A percentile compares a stretch with the other conserved stretches of the same genome.
Conservation (phyloP, 1,140 invertebrate genomes). For the Dermatophagoides farinae region DNA sequence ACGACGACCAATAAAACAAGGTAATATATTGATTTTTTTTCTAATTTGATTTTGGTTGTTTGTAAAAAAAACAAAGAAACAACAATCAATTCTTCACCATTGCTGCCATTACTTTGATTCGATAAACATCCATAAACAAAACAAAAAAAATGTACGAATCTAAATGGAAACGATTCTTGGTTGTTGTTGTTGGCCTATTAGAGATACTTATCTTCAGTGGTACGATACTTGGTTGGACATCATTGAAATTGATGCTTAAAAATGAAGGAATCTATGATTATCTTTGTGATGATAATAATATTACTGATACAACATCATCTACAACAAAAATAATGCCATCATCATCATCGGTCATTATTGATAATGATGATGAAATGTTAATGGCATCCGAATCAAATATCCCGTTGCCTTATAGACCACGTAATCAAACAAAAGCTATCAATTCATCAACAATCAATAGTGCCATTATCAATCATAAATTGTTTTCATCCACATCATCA, state of each 20-base stretch:
- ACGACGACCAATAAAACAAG: too few relatives aligned
- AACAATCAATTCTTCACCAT: too few relatives aligned
- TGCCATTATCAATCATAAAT: too few relatives aligned
- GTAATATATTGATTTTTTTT: too few relatives aligned
- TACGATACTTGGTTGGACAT: constrained; percentile 19
- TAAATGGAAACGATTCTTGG: constrained; percentile 14
- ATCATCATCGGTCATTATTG: neutral
- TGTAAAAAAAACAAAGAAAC: too few relatives aligned
- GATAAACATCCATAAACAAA: too few relatives aligned
- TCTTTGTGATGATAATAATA: constrained; percentile 8
- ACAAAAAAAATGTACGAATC: neutral
- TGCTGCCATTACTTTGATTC: too few relatives aligned
- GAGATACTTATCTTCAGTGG: constrained; percentile 20
- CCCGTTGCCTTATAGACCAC: neutral
- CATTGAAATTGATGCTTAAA: constrained; percentile 20
- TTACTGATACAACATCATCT: neutral
- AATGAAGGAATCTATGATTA: constrained; percentile 17
- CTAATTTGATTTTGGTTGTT: too few relatives aligned
- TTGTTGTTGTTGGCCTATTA: constrained; percentile 17
- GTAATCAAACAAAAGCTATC: neutral
- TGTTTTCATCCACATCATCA: too few relatives aligned
- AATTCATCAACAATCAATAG: too few relatives aligned
- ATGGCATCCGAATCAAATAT: too few relatives aligned
- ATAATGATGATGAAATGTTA: neutral
- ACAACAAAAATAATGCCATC: neutral